Evolutionary conservation across 2,888 invertebrate species (phyloP).

Genomic region (Miltochrista miniata): DNA sequence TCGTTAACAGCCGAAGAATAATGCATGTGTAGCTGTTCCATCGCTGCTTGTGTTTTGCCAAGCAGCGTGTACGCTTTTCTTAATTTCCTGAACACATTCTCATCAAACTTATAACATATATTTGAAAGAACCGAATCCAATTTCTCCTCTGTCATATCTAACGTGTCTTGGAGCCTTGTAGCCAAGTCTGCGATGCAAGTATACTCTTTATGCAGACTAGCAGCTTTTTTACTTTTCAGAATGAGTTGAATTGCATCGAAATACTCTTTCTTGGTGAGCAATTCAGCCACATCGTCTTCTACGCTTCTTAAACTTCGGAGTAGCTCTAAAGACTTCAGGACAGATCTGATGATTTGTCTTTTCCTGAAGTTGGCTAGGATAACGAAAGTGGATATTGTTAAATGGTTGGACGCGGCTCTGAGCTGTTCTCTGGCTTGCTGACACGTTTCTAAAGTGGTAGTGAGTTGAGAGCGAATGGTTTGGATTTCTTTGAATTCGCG

Average conservation of each 20-base stretch:
- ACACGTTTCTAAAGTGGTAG: constrained; percentile 88
- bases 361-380: constrained; percentile 96
- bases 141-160: constrained; percentile 95
- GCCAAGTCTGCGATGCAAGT: constrained; percentile 95
- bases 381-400: constrained; percentile 93
- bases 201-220: constrained; percentile 93
- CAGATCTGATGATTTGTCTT: constrained; percentile 90
- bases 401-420: constrained; percentile 89
- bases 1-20: constrained; percentile 96
- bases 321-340: constrained; percentile 88
- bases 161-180: constrained; percentile 94
- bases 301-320: constrained; percentile 87
- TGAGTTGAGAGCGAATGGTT: constrained; percentile 87
- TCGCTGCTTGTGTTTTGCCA: constrained; percentile 95
- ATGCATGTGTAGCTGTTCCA: constrained; percentile 98
- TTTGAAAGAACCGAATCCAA: constrained; percentile 93
- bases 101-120: constrained; percentile 90
- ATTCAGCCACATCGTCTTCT: constrained; percentile 91
- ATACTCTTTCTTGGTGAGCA: constrained; percentile 93
- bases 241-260: constrained; percentile 95
- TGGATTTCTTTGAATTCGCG: constrained; percentile 92
- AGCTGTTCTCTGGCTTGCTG: constrained; percentile 88
- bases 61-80: constrained; percentile 94
- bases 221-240: constrained; percentile 93
- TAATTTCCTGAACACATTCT: constrained; percentile 90